Evolutionary conservation across 2,888 invertebrate genomes (phyloP).

Genomic region (Andrena marginata): DNA sequence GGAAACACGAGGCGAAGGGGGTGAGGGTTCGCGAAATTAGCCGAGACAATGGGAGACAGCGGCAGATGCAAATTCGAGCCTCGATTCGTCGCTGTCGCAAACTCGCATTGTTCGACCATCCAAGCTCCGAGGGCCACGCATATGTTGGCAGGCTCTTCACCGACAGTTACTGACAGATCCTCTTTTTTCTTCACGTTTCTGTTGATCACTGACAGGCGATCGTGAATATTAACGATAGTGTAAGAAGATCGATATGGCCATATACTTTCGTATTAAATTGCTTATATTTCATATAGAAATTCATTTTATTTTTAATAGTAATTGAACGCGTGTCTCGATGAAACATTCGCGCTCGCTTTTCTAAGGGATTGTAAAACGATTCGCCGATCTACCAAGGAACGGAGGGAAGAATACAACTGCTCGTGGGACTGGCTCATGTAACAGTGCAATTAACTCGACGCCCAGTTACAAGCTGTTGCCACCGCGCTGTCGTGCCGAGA

Average conservation of each 20-base stretch:
- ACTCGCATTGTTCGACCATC: constrained; percentile 76
- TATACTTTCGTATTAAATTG: too few relatives aligned
- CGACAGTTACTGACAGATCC: constrained; percentile 47
- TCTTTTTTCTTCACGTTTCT: constrained; percentile 18
- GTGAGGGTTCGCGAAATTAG: constrained; percentile 81
- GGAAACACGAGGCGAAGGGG: constrained; percentile 64
- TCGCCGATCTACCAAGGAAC: neutral
- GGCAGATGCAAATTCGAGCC: constrained; percentile 83
- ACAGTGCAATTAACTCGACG: constrained; percentile 67
- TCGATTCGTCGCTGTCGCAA: constrained; percentile 72
- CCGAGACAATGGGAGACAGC: constrained; percentile 82
- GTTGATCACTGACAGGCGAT: constrained; percentile 19
- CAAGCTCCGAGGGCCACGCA: constrained; percentile 77
- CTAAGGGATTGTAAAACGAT: neutral
- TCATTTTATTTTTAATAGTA: neutral
- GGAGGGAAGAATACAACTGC: neutral
- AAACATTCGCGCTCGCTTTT: neutral
- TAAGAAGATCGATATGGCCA: constrained; percentile 29
- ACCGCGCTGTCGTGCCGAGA: constrained; percentile 60
- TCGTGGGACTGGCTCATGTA: constrained; percentile 49
- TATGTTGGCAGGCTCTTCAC: constrained; percentile 47
- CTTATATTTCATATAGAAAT: constrained; percentile 3
- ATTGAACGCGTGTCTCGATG: too few relatives aligned
- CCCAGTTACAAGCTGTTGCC: constrained; percentile 75
- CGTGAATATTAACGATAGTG: constrained; percentile 52